phyloP scores from a whole-genome alignment of 2,888 invertebrate genomes.

The Parnassius mnemosyne region DNA sequence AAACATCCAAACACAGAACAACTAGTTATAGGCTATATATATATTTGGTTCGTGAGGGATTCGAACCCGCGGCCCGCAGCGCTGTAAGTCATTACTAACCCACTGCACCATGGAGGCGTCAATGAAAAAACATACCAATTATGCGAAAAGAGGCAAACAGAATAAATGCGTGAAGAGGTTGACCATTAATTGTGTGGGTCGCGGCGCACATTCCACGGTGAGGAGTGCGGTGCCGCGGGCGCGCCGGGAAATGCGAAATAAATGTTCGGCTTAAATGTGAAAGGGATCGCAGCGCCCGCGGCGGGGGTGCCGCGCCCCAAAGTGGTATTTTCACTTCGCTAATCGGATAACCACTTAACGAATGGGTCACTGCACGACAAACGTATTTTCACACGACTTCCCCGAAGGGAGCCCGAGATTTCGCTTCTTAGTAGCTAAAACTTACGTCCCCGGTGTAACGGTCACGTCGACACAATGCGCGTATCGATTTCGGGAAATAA shows the following conservation, averaged over 20 bases:
- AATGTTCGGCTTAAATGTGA: constrained; percentile 76
- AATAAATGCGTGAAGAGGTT: constrained; percentile 48
- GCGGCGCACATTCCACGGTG: constrained; percentile 53
- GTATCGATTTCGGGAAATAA: constrained; percentile 53
- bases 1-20: no score
- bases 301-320: constrained; percentile 76
- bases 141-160: constrained; percentile 27
- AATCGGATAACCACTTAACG: constrained; percentile 83
- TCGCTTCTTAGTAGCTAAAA: constrained; percentile 70
- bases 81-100: no score
- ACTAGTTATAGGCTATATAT: no score
- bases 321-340: constrained; percentile 83
- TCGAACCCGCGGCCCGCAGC: no score
- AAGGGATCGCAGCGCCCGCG: constrained; percentile 74
- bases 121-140: neutral
- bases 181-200: constrained; percentile 67
- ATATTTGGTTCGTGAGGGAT: no score
- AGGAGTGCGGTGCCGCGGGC: constrained; percentile 55
- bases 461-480: constrained; percentile 52
- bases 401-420: constrained; percentile 65
- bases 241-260: constrained; percentile 76
- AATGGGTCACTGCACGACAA: constrained; percentile 80
- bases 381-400: constrained; percentile 80
- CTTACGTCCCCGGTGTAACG: constrained; percentile 71
- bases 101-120: no score